Evolutionary conservation across 2,113 vertebrate species (phyloP), one percentile per base, ranked within the genome.

Genomic region (Xiphophorus hellerii): DNA sequence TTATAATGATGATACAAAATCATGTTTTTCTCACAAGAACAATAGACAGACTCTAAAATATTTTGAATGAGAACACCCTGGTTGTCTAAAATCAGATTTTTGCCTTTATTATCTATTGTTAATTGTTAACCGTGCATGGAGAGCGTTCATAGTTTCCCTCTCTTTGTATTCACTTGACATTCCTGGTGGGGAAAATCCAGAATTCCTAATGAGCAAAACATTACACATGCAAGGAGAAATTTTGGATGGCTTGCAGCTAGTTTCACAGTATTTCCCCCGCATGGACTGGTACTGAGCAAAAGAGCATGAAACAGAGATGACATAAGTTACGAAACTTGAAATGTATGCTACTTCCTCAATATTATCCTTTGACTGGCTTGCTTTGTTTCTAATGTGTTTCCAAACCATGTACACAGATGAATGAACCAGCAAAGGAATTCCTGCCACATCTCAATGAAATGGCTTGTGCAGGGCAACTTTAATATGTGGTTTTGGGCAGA

Each of bases 341-440:
- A 94, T 94, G 87, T 92, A 93, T 91, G 92, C 92, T 91, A 93
- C 93, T 91, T 95, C 93, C 92, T 94, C 87, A 94, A 93, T 93
- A 92, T 94, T 94, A 92, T 93, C 92, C 92, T 94, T 58, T 95
- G 90, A 94, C 90, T 92, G 90, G 85, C 89, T 84, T 81, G 90
- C 92, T 93, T 94, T 95, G 93, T 95, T 89, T 93, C 89, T 74
- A 80, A 93, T 93, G 92, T 93, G 90, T 92, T 90, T 93, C 92
- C 92, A 94, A 91, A 93, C 89, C 90, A 92, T 93, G 92, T 92
- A 92, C 91, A 93, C 90, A 92, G 88, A 94, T 92, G 90, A 93
- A 92, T 93, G 93, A 93, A 90, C 92, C 87, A 90, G 88, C 79
- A 84, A 87, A 92, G 89, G 92, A 94, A 94, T 95, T 92, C 89